These are phyloP conservation scores for Parazoanthus swiftii DNA, from an alignment of 92 coral and sea anemone species.

Conservation along the genomic window DNA sequence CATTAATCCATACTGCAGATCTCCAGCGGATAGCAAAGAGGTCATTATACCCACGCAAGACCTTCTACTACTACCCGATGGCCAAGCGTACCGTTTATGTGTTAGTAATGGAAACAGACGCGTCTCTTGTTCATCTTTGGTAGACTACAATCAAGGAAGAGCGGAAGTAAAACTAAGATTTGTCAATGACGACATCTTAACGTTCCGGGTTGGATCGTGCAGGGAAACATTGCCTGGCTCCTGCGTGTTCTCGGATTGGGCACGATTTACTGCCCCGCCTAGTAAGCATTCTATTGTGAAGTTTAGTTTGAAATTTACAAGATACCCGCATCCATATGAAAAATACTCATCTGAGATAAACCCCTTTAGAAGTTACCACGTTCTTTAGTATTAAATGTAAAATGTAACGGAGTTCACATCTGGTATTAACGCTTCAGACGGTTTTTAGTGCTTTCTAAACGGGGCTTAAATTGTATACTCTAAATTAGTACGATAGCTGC, in stretches of 20 bases:
- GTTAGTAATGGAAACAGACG: conserved; percentile 12
- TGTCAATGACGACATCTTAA: background rate
- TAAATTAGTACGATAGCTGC: too few species aligned
- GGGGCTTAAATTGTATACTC: too few species aligned
- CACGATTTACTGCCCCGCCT: conserved; percentile 5
- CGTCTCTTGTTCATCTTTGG: conserved; percentile 5
- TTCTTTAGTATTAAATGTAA: too few species aligned
- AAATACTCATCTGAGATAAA: too few species aligned
- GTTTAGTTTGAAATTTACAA: too few species aligned
- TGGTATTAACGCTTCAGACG: too few species aligned
- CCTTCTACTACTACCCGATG: background rate
- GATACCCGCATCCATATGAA: too few species aligned
- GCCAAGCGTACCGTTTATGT: conserved; percentile 3
- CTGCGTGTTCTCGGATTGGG: conserved; percentile 7
- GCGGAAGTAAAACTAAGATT: background rate
- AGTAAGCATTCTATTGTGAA: background rate
- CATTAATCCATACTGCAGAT: background rate
- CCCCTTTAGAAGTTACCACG: too few species aligned
- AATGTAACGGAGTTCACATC: too few species aligned
- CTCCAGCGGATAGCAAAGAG: background rate
- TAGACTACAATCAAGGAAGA: background rate
- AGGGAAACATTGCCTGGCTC: background rate
- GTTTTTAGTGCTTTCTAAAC: too few species aligned
- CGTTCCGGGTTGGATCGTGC: conserved; percentile 22
- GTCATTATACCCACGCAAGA: conserved; percentile 1